Percentiles rank a stretch among this genome's conserved stretches.
Evolutionary conservation across 2,888 invertebrate genomes (phyloP).

Genomic region (Xestia c-nigrum): DNA sequence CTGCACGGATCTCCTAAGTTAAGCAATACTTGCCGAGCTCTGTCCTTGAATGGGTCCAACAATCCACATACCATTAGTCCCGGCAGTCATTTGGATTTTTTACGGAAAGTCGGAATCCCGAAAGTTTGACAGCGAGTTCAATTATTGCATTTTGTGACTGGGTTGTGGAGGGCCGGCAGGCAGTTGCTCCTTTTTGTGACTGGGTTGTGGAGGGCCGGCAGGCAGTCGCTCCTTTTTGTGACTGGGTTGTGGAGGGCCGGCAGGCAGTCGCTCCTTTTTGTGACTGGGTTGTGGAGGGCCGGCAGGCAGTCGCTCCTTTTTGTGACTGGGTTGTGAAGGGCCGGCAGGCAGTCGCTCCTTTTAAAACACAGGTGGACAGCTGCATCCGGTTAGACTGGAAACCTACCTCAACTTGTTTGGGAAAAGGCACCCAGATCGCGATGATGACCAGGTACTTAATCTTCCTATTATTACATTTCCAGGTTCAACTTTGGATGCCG

Average conservation of each 20-base stretch:
- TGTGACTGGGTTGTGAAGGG: too few relatives aligned
- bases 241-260: too few relatives aligned
- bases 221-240: background rate
- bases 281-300: background rate
- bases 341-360: background rate
- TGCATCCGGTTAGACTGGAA: background rate
- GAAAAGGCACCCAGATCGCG: background rate
- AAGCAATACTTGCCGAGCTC: background rate
- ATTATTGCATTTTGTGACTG: background rate
- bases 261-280: background rate
- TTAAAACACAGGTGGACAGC: background rate
- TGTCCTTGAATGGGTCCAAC: background rate
- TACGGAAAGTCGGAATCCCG: background rate
- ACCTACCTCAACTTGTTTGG: background rate
- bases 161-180: background rate
- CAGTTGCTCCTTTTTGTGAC: background rate
- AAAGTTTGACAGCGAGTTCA: background rate
- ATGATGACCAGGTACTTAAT: background rate
- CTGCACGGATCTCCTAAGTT: background rate
- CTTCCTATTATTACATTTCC: conserved; percentile 44
- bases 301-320: too few relatives aligned
- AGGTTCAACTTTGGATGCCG: conserved; percentile 94
- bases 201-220: too few relatives aligned
- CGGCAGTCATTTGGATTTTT: background rate
- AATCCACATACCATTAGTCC: background rate